These are phyloP conservation scores for Drosophila diplacantha DNA, from an alignment of 2,888 invertebrate species.

Conservation along the genomic window DNA sequence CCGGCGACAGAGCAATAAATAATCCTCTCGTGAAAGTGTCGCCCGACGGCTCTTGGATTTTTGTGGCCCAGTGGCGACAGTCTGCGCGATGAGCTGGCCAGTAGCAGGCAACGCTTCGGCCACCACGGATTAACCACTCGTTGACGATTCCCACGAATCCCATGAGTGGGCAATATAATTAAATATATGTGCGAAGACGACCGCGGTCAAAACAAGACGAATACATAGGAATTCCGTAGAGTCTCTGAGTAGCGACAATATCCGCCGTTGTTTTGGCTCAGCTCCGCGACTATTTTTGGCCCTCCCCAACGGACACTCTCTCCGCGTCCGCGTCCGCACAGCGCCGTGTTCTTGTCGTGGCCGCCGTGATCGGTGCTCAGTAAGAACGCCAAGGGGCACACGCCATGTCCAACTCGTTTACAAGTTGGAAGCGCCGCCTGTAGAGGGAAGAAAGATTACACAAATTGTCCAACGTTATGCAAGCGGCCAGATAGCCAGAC, in stretches of 20 bases:
- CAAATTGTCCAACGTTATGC: slow-evolving; percentile 49
- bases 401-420: slow-evolving; percentile 67
- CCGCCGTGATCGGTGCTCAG: slow-evolving; percentile 19
- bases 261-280: slow-evolving; percentile 57
- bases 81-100: slow-evolving; percentile 32
- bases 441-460: slow-evolving; percentile 37
- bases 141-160: slow-evolving; percentile 1
- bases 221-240: slow-evolving; percentile 37
- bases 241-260: slow-evolving; percentile 23
- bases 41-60: slow-evolving; percentile 36
- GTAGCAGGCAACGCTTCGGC: slow-evolving; percentile 62
- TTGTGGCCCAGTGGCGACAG: slow-evolving; percentile 50
- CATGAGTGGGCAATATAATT: slow-evolving; percentile 35
- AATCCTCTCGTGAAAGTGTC: slow-evolving; percentile 34
- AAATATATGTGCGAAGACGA: slow-evolving; percentile 20
- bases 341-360: slow-evolving; percentile 9
- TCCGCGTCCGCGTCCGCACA: slow-evolving; percentile 2
- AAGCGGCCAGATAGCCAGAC: slow-evolving; percentile 32
- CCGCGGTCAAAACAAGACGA: slow-evolving; percentile 39
- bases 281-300: slow-evolving; percentile 67
- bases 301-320: slow-evolving; percentile 13
- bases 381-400: slow-evolving; percentile 33
- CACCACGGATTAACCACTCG: slow-evolving; percentile 38
- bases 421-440: slow-evolving; percentile 52
- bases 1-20: slow-evolving; percentile 17